Evolutionary conservation across 2,888 invertebrate species (phyloP).

Genomic region (Patella depressa): DNA sequence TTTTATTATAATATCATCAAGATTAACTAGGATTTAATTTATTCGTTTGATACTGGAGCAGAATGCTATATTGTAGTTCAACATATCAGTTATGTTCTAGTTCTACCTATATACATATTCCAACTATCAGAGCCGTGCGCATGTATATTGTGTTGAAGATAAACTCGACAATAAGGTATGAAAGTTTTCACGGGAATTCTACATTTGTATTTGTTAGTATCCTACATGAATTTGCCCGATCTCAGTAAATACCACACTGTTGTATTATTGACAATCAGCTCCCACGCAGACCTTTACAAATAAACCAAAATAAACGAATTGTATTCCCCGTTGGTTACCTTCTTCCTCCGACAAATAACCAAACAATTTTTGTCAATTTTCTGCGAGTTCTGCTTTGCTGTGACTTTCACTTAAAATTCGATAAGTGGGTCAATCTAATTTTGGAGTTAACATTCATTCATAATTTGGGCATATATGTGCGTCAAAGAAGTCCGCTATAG

Average conservation of each 20-base stretch:
- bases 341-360: slow-evolving; percentile 1
- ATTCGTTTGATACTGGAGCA: no score
- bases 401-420: background rate
- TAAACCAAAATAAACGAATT: background rate
- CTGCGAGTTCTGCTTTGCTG: background rate
- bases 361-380: slow-evolving; percentile 5
- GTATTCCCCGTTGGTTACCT: background rate
- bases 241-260: slow-evolving; percentile 5
- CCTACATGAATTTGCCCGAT: background rate
- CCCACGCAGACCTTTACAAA: slow-evolving; percentile 5
- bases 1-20: no score
- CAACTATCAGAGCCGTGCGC: no score
- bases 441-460: background rate
- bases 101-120: no score
- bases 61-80: no score
- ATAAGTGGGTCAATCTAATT: background rate
- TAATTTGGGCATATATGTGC: background rate
- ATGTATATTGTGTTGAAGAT: background rate
- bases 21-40: no score
- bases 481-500: no score
- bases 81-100: no score
- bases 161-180: background rate
- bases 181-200: background rate
- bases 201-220: slow-evolving; percentile 7
- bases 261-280: background rate